phyloP scores from a whole-genome alignment of 2,888 invertebrate genomes.

The Drosophila parthenogenetica region DNA sequence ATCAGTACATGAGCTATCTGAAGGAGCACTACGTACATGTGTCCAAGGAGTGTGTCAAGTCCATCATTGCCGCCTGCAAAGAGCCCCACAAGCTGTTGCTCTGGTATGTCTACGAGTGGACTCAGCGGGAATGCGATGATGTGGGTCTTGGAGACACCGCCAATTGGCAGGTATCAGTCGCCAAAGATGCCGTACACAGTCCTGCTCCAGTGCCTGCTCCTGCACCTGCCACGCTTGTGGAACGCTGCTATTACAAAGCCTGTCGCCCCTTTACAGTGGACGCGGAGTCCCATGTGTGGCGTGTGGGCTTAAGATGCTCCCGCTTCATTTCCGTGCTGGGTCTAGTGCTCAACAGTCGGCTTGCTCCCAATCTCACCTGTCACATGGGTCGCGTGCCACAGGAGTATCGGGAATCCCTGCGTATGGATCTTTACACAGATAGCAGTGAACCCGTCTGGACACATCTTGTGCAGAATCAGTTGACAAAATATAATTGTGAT shows the following conservation, averaged over 20 bases:
- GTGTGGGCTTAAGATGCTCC: constrained; percentile 74
- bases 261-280: constrained; percentile 83
- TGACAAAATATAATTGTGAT: constrained; percentile 84
- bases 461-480: constrained; percentile 73
- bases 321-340: constrained; percentile 83
- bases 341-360: constrained; percentile 82
- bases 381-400: constrained; percentile 54
- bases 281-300: constrained; percentile 75
- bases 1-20: constrained; percentile 80
- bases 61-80: constrained; percentile 78
- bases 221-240: constrained; percentile 61
- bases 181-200: constrained; percentile 8
- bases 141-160: constrained; percentile 60
- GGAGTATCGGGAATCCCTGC: constrained; percentile 81
- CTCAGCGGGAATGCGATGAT: constrained; percentile 83
- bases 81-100: constrained; percentile 78
- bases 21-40: constrained; percentile 83
- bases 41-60: constrained; percentile 83
- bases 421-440: constrained; percentile 76
- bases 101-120: constrained; percentile 84
- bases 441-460: constrained; percentile 68
- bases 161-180: constrained; percentile 36
- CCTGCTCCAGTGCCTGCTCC: constrained; percentile 25
- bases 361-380: constrained; percentile 76
- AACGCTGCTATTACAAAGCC: constrained; percentile 84